These are phyloP conservation scores for Schizopygopsis malacanthus DNA, from an alignment of 2,797 vertebrate genomes.

Conservation along the genomic window DNA sequence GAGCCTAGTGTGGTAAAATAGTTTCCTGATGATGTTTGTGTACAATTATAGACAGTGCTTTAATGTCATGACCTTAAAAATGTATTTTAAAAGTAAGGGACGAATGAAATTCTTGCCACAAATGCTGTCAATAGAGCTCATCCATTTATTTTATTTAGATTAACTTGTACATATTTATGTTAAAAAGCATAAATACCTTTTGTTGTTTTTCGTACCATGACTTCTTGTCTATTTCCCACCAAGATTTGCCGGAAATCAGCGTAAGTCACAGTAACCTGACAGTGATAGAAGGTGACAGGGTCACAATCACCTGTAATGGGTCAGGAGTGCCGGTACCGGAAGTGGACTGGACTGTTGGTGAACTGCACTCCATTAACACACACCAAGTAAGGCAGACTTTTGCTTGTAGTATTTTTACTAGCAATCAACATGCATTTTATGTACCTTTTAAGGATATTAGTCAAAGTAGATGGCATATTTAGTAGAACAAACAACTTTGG, in stretches of 20 bases:
- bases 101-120: neutral
- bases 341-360: conserved; percentile 90
- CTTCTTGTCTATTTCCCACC: neutral
- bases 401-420: neutral
- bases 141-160: conserved; percentile 2
- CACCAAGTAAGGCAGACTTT: conserved; percentile 80
- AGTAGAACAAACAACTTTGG: neutral
- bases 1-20: neutral
- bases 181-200: neutral
- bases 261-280: conserved; percentile 92
- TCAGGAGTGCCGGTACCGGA: conserved; percentile 91
- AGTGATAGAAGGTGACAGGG: conserved; percentile 87
- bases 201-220: neutral
- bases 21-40: neutral
- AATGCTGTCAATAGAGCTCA: neutral
- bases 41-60: neutral
- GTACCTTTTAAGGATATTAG: neutral
- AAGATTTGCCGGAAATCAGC: conserved; percentile 92
- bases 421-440: neutral
- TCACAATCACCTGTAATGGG: conserved; percentile 90
- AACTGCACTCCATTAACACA: conserved; percentile 86
- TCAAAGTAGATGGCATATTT: neutral
- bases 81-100: neutral
- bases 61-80: neutral
- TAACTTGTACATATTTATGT: neutral